Evolutionary conservation across 2,888 invertebrate species (phyloP).

Genomic region (Dryococelus australis): DNA sequence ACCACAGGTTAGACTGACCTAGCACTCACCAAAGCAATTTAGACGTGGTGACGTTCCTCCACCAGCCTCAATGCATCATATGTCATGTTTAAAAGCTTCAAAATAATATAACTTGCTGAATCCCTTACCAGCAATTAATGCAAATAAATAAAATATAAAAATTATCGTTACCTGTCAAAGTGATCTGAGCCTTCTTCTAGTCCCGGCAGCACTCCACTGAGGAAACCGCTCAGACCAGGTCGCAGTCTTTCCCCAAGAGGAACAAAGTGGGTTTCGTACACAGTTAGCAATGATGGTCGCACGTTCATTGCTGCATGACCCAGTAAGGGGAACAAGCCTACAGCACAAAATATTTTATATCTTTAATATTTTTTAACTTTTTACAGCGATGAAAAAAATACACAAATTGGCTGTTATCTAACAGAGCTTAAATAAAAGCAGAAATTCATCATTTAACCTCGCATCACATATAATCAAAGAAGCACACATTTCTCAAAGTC

Average conservation of each 20-base stretch:
- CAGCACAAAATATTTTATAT: conserved; percentile 8
- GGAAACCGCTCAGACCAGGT: conserved; percentile 85
- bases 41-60: too few species aligned
- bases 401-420: neutral
- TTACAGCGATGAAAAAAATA: conserved; percentile 19
- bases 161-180: conserved; percentile 69
- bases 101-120: too few species aligned
- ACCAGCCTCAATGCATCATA: too few species aligned
- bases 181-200: conserved; percentile 86
- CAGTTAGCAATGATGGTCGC: conserved; percentile 77
- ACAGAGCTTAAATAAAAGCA: conserved; percentile 41
- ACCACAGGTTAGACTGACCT: too few species aligned
- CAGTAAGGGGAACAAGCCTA: conserved; percentile 86
- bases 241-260: conserved; percentile 77
- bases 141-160: too few species aligned
- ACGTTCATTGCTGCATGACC: conserved; percentile 91
- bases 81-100: too few species aligned
- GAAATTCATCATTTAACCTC: conserved; percentile 6
- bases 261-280: conserved; percentile 90
- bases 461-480: too few species aligned
- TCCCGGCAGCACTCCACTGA: conserved; percentile 88
- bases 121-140: too few species aligned
- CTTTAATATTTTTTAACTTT: neutral
- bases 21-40: too few species aligned
- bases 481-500: too few species aligned